phyloP scores from a whole-genome alignment of 2,888 invertebrate genomes.

The Eupithecia subumbrata region DNA sequence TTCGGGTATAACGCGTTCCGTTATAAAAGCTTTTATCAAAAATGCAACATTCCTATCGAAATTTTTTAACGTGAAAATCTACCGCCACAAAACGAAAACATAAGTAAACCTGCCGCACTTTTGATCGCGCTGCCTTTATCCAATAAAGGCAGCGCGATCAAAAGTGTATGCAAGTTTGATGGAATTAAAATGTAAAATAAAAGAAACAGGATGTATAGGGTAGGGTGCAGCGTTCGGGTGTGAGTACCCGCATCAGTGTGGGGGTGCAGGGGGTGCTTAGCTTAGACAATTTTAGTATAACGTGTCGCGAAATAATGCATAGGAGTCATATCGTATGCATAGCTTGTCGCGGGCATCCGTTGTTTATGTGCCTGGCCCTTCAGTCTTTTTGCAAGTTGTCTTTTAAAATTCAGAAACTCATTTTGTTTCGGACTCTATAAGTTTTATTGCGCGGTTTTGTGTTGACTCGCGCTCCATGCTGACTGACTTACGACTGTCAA shows the following conservation, averaged over 20 bases:
- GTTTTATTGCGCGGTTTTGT: conserved; percentile 19
- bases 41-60: conserved; percentile 27
- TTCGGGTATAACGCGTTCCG: background rate
- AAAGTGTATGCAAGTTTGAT: conserved; percentile 45
- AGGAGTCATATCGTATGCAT: conserved; percentile 65
- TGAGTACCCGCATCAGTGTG: conserved; percentile 51
- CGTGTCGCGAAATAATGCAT: conserved; percentile 75
- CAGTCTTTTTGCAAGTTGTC: conserved; percentile 51
- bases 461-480: background rate
- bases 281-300: conserved; percentile 82
- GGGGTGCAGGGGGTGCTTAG: conserved; percentile 71
- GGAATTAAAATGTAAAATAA: conserved; percentile 48
- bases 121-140: background rate
- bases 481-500: background rate
- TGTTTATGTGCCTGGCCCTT: conserved; percentile 55
- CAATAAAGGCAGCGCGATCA: conserved; percentile 43
- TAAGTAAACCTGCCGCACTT: conserved; percentile 35
- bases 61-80: conserved; percentile 33
- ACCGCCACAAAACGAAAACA: conserved; percentile 41
- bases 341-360: conserved; percentile 56
- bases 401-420: conserved; percentile 49
- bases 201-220: conserved; percentile 64
- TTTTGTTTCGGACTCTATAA: conserved; percentile 38
- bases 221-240: conserved; percentile 61
- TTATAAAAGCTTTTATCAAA: conserved; percentile 21